Evolutionary conservation across 2,113 vertebrate genomes (phyloP).

Genomic region (Verasper variegatus): DNA sequence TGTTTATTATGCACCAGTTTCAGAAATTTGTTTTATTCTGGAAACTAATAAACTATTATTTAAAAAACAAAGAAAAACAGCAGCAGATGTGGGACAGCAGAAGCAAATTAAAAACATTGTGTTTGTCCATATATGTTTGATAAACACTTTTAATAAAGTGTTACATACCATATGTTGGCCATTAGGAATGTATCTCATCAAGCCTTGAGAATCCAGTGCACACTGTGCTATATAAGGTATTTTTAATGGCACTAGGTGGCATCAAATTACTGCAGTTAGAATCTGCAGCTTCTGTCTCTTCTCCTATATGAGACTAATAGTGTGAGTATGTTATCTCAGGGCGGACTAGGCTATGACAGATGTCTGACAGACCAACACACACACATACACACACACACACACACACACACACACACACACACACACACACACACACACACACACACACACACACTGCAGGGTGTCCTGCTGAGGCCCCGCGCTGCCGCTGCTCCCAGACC

Average conservation of each 20-base stretch:
- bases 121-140: no score
- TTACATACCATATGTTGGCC: no score
- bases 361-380: neutral
- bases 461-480: conserved; percentile 1
- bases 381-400: conserved; percentile 3
- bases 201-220: neutral
- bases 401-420: neutral
- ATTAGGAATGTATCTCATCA: no score
- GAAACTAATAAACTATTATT: neutral
- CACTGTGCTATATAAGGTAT: neutral
- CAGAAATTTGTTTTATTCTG: neutral
- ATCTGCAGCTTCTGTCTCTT: neutral
- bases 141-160: no score
- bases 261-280: conserved; percentile 59
- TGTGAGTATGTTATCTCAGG: neutral
- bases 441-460: neutral
- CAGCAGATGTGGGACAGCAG: no score
- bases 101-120: no score
- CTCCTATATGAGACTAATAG: neutral
- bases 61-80: neutral
- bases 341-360: neutral
- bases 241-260: conserved; percentile 71
- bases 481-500: conserved; percentile 79
- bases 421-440: neutral
- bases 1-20: neutral